A percentile compares a stretch with the other conserved stretches of the same genome.
These are phyloP conservation scores for Peromyscus polionotus DNA, from an alignment of 2,113 vertebrate genomes.

Conservation along the genomic window DNA sequence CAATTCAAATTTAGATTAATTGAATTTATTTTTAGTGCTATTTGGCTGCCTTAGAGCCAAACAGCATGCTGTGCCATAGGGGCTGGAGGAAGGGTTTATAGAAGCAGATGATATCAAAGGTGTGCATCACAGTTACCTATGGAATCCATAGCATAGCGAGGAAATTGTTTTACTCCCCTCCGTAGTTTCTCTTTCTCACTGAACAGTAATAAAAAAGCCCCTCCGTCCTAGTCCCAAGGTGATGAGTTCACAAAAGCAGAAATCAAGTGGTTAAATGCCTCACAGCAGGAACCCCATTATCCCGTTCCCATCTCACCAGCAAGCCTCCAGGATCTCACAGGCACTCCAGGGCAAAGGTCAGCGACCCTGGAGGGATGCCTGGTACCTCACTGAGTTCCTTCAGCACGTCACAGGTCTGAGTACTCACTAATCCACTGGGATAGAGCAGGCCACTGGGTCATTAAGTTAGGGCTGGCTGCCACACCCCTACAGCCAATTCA, in stretches of 20 bases:
- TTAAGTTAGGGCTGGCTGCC: not conserved
- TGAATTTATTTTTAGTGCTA: not conserved
- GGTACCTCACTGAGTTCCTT: not conserved
- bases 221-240: not conserved
- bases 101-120: not conserved
- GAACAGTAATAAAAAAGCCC: not conserved
- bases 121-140: not conserved
- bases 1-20: not conserved
- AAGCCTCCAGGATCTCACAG: not conserved
- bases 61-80: not conserved
- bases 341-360: not conserved
- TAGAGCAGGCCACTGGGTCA: not conserved
- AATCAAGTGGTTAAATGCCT: not conserved
- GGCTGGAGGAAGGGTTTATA: too few relatives aligned
- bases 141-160: too few relatives aligned
- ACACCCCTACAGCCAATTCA: not conserved
- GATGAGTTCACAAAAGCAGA: not conserved
- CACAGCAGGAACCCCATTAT: too few relatives aligned
- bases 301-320: not conserved
- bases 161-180: not conserved
- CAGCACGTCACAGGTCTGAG: not conserved
- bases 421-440: not conserved
- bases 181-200: not conserved
- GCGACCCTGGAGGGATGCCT: not conserved
- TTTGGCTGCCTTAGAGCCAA: not conserved